These are phyloP conservation scores for Anguilla rostrata DNA, from an alignment of 2,113 vertebrate genomes.

Conservation along the genomic window DNA sequence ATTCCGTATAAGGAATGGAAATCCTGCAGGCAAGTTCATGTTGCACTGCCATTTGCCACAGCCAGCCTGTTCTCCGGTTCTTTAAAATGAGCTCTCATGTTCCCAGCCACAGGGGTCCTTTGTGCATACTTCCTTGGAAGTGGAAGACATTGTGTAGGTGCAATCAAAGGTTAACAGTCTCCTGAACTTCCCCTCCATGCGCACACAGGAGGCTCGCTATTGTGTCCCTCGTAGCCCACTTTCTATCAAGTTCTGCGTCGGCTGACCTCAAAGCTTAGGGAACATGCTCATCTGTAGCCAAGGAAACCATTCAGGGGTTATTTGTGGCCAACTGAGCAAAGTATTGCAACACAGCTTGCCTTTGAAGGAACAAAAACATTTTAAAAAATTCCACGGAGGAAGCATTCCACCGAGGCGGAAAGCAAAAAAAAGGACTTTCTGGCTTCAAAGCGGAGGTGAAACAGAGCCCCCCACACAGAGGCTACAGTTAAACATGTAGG, in stretches of 20 bases:
- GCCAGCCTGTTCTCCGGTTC: not conserved
- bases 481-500: not conserved
- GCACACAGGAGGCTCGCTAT: not conserved
- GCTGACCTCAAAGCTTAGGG: not conserved
- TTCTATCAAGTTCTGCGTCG: not conserved
- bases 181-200: not conserved
- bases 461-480: not conserved
- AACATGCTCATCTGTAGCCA: conserved; percentile 9
- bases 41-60: not conserved
- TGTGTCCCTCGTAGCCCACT: not conserved
- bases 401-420: not conserved
- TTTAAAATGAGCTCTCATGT: not conserved
- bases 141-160: not conserved
- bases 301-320: conserved; percentile 9
- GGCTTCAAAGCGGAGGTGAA: not conserved
- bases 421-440: not conserved
- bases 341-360: not conserved
- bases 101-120: not conserved
- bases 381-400: not conserved
- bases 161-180: not conserved
- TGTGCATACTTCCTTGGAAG: not conserved
- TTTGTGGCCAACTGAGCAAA: not conserved
- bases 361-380: not conserved
- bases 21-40: too few species aligned
- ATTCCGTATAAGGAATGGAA: too few species aligned